Conservation (phyloP, 2,113 vertebrate genomes). For the Cinclus cinclus region DNA sequence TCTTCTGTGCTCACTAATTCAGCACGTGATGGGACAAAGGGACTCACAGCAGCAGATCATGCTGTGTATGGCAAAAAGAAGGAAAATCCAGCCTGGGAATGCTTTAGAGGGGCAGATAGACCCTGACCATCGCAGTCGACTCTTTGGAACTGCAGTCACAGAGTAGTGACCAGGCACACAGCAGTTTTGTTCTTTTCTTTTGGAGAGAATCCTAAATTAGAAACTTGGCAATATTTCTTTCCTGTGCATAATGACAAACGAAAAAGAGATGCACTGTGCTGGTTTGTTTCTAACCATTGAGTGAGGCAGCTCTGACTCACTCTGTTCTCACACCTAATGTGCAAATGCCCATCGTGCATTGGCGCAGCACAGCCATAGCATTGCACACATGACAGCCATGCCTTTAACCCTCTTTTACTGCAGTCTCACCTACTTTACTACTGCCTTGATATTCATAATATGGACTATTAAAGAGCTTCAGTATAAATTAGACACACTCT, state of each 20-base stretch:
- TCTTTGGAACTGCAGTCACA: background rate
- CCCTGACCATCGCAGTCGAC: rapidly evolving
- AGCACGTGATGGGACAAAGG: rapidly evolving
- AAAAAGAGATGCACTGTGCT: background rate
- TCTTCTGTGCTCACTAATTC: background rate
- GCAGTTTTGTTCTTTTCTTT: background rate
- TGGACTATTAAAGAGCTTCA: background rate
- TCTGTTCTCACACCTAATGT: background rate
- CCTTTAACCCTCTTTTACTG: background rate
- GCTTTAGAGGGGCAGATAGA: background rate
- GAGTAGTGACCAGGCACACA: background rate
- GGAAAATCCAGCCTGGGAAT: background rate
- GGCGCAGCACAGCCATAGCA: background rate
- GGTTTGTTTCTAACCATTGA: background rate
- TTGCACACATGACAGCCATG: background rate
- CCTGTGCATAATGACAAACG: background rate
- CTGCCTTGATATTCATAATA: background rate
- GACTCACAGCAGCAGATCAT: rapidly evolving
- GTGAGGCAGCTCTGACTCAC: slow-evolving; percentile 17
- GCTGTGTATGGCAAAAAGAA: rapidly evolving
- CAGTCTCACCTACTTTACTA: background rate
- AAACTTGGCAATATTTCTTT: background rate
- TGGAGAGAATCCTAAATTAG: background rate
- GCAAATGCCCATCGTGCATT: rapidly evolving
- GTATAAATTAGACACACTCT: background rate